Conservation (phyloP, 2,797 vertebrate genomes). For the Masticophis lateralis region DNA sequence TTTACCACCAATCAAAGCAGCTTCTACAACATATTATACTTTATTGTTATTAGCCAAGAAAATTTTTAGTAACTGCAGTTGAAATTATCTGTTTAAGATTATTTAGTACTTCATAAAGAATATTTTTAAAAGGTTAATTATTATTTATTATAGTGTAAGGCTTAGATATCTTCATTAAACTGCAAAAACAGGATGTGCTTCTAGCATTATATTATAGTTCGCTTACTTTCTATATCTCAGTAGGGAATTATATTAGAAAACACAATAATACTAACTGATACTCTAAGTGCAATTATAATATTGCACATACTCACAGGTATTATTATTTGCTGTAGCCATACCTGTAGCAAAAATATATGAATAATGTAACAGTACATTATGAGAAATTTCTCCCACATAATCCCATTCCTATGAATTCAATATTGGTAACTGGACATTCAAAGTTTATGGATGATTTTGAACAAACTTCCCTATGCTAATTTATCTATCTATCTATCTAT, state of each 20-base stretch:
- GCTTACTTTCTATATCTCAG: background rate
- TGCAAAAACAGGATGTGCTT: background rate
- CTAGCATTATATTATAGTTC: background rate
- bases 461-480: background rate
- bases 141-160: background rate
- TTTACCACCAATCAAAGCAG: background rate
- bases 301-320: background rate
- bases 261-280: background rate
- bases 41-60: background rate
- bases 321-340: background rate
- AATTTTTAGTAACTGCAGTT: background rate
- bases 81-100: background rate
- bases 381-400: background rate
- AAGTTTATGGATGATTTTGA: background rate
- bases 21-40: background rate
- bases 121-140: background rate
- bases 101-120: background rate
- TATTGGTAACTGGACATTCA: background rate
- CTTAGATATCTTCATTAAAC: background rate
- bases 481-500: too few species aligned
- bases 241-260: background rate
- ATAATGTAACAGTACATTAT: background rate
- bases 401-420: background rate
- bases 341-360: background rate
- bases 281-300: background rate